A percentile compares a stretch with the other conserved stretches of the same genome.
Evolutionary conservation across 1,140 invertebrate species (phyloP).

Genomic region (Pseudoatta argentina): DNA sequence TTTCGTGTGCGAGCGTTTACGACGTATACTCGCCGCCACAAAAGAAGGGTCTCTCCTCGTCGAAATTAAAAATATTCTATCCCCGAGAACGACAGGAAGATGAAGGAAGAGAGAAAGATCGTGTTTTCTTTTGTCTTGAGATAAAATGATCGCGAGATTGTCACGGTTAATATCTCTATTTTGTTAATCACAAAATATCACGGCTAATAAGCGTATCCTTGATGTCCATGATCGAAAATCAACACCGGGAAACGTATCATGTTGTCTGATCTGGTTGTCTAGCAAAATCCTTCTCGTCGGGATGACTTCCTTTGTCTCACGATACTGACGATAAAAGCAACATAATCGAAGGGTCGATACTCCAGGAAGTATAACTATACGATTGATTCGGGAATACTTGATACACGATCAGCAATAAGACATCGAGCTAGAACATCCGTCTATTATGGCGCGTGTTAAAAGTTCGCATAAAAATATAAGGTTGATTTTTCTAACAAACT

Average conservation of each 20-base stretch:
- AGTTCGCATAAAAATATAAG: background rate
- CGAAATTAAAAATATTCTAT: slow-evolving; percentile 55
- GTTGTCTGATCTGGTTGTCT: background rate
- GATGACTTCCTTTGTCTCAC: slow-evolving; percentile 63
- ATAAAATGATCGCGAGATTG: background rate
- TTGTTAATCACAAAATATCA: slow-evolving; percentile 23
- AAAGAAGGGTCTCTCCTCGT: slow-evolving; percentile 24
- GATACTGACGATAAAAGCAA: slow-evolving; percentile 64
- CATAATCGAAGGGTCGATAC: slow-evolving; percentile 71
- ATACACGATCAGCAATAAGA: slow-evolving; percentile 69
- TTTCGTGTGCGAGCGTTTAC: slow-evolving; percentile 51
- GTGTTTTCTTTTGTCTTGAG: slow-evolving; percentile 2
- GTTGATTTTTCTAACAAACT: too few relatives aligned
- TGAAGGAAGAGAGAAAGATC: background rate
- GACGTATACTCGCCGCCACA: slow-evolving; percentile 49
- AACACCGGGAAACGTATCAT: slow-evolving; percentile 16
- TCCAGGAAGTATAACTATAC: slow-evolving; percentile 47
- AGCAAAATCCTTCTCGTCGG: slow-evolving; percentile 26
- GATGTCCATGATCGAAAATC: slow-evolving; percentile 7
- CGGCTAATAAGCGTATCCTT: slow-evolving; percentile 34
- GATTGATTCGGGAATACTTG: slow-evolving; percentile 62
- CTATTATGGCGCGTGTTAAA: background rate
- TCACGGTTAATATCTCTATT: background rate
- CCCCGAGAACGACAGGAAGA: too few relatives aligned
- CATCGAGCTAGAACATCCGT: background rate